A percentile compares a stretch with the other conserved stretches of the same genome.
phyloP scores from a whole-genome alignment of 2,113 vertebrate species.

The Nyctereutes procyonoides region DNA sequence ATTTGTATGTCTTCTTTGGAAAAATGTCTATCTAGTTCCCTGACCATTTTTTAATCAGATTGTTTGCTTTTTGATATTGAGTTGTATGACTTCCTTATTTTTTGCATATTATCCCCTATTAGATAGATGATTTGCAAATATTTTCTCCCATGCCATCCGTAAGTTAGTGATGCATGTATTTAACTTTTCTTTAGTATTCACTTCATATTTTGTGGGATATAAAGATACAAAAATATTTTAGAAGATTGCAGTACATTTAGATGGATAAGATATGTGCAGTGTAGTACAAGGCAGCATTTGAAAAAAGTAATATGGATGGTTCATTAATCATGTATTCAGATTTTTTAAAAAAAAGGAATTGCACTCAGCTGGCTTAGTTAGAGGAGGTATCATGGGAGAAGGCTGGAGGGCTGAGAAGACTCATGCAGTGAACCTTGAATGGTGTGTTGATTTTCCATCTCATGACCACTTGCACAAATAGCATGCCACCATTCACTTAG shows the following conservation, averaged over 20 bases:
- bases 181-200: neutral
- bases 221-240: constrained; percentile 2
- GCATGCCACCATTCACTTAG: neutral
- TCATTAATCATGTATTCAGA: neutral
- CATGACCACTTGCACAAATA: neutral
- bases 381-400: neutral
- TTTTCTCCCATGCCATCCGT: neutral
- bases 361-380: neutral
- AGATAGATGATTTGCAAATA: neutral
- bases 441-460: neutral
- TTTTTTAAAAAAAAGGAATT: neutral
- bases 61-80: neutral
- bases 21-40: neutral
- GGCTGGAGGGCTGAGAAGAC: neutral
- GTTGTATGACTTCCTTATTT: neutral
- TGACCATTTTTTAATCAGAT: neutral
- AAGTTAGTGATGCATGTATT: neutral
- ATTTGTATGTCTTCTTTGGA: neutral
- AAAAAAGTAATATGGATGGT: neutral
- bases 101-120: neutral
- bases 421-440: neutral
- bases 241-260: neutral
- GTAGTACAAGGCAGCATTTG: neutral
- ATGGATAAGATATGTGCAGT: neutral
- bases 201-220: neutral